Base-by-base conservation (phyloP, 2,113 vertebrate genomes). In the Ciconia stormi region DNA sequence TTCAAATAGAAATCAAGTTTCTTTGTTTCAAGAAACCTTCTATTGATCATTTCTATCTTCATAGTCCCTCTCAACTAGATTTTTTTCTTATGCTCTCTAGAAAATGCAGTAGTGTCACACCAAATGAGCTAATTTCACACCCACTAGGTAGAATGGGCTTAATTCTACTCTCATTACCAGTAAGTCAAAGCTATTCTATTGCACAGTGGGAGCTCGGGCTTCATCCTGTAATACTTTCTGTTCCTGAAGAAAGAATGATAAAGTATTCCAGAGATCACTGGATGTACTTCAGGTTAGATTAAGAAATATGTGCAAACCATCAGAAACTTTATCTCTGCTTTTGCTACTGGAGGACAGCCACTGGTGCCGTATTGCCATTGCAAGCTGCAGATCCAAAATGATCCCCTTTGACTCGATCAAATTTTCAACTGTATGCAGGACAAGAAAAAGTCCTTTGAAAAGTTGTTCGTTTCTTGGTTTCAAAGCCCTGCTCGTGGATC, bases 61-160 rank as follows among this genome's bases (percentile, higher is more conserved):
- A 56, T 9, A 73, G 46, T 56, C 62, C 7, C 15, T 77, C 63
- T 82, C 82, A 93, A 90, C 49, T 56, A 69, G 11, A 61, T 26
- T n/a, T 92, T 72, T 61, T 61, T 65, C 65, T 79, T 82, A 69
- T 20, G 40, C 29, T 90, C 18, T 85, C 89, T 42, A 93, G 44
- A 80, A 85, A 92, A 86, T 73, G 79, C 58, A 96, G 8, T 32
- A 36, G 15, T 9, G 44, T 83, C 53, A 40, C 76, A 90, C 16
- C 19, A 88, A 80, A 95, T 77, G 86, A 95, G 46, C 42, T 80
- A 80, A 96, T 95, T 95, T 97, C 94, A 77, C 86, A 92, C 79
- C 53, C 72, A 44, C 72, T 77, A 81, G 67, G 88, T 38, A 66
- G 76, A 93, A 96, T 29, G 40, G 32, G 38, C 55, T 86, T 93